A percentile compares a stretch with the other conserved stretches of the same genome.
phyloP scores from a whole-genome alignment of 2,113 vertebrate species.

The Hyperopisus bebe region DNA sequence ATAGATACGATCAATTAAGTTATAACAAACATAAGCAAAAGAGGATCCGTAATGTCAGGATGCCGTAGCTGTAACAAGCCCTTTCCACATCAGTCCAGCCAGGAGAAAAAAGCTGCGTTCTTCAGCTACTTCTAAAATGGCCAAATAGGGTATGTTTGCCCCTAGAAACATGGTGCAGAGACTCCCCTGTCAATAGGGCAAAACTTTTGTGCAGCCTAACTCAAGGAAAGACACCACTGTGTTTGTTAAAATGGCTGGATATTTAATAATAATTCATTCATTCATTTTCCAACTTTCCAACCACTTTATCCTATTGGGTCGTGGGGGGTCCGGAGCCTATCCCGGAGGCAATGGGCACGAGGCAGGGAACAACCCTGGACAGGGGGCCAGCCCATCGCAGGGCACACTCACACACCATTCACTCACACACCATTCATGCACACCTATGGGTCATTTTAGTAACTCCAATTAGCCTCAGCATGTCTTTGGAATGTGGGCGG shows the following conservation, averaged over 20 bases:
- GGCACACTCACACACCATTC: too few species aligned
- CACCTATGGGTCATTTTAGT: too few species aligned
- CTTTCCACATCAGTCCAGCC: neutral
- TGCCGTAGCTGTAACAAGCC: neutral
- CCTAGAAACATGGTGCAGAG: neutral
- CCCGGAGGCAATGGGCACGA: too few species aligned
- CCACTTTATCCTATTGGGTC: too few species aligned
- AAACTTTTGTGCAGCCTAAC: neutral
- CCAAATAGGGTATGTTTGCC: neutral
- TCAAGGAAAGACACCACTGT: neutral
- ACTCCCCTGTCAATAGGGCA: neutral
- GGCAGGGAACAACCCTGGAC: too few species aligned
- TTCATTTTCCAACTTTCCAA: too few species aligned
- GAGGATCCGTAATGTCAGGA: neutral
- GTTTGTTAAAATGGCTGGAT: neutral
- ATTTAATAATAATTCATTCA: neutral
- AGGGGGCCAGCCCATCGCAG: too few species aligned
- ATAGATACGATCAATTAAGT: neutral
- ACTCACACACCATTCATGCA: too few species aligned
- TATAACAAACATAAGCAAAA: neutral
- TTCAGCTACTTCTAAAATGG: neutral
- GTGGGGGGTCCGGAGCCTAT: too few species aligned
- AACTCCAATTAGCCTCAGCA: too few species aligned
- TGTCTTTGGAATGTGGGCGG: too few species aligned
- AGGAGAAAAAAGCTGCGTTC: neutral